Conservation (phyloP, 2,113 vertebrate genomes). For the Heliornis fulica region DNA sequence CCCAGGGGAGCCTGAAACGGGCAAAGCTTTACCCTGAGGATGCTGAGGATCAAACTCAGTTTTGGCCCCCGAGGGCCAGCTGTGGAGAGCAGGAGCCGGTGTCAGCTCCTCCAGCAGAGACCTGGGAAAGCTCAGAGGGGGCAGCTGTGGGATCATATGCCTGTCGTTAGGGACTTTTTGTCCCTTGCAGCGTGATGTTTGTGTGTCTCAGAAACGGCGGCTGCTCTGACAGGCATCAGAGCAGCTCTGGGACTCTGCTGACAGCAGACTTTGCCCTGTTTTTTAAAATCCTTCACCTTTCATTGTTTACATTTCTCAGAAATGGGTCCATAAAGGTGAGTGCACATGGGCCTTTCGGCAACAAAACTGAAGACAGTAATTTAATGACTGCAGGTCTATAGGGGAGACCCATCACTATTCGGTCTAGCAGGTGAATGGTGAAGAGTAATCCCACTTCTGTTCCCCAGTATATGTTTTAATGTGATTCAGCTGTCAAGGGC, state of each 20-base stretch:
- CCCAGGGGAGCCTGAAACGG: not conserved
- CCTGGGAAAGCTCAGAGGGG: not conserved
- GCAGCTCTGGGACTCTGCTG: too few species aligned
- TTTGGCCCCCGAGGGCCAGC: not conserved
- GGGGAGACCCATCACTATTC: not conserved
- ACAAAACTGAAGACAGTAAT: not conserved
- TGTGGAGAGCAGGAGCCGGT: not conserved
- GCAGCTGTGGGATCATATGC: not conserved
- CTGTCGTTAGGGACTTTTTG: not conserved
- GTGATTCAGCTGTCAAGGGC: not conserved
- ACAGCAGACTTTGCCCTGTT: not conserved
- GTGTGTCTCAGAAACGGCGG: not conserved
- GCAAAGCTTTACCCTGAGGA: not conserved
- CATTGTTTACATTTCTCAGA: not conserved
- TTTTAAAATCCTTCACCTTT: not conserved
- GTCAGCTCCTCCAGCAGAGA: not conserved
- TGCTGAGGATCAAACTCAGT: rapidly evolving
- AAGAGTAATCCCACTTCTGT: not conserved
- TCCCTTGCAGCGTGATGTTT: not conserved
- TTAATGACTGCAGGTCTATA: not conserved
- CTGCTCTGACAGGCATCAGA: too few species aligned
- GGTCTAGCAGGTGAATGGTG: not conserved
- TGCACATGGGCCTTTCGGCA: not conserved
- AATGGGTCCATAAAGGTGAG: not conserved
- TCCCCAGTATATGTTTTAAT: not conserved